Percentiles rank a stretch among this genome's conserved stretches.
phyloP scores from a whole-genome alignment of 2,888 invertebrate species.

The Drosophila multiciliata region DNA sequence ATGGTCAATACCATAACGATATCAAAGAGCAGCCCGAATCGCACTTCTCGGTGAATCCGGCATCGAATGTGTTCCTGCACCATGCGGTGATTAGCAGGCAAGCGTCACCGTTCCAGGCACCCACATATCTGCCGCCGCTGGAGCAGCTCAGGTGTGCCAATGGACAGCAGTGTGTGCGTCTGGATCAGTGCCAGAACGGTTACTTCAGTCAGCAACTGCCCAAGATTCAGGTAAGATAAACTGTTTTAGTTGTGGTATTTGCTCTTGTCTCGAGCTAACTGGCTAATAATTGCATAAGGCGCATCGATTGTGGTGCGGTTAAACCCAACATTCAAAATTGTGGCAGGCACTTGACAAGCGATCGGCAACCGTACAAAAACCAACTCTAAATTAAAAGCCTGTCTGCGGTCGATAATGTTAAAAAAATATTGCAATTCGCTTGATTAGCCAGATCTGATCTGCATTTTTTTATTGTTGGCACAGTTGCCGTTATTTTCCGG shows the following conservation, averaged over 20 bases:
- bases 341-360: slow-evolving; percentile 55
- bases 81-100: slow-evolving; percentile 83
- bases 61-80: slow-evolving; percentile 80
- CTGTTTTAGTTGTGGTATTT: background rate
- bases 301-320: slow-evolving; percentile 62
- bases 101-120: slow-evolving; percentile 81
- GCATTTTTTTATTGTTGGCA: slow-evolving; percentile 56
- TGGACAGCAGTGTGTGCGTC: slow-evolving; percentile 83
- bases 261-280: background rate
- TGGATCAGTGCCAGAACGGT: slow-evolving; percentile 77
- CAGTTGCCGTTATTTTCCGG: slow-evolving; percentile 80
- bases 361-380: slow-evolving; percentile 40
- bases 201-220: slow-evolving; percentile 74
- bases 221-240: slow-evolving; percentile 76
- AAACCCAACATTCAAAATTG: slow-evolving; percentile 55
- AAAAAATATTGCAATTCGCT: slow-evolving; percentile 56
- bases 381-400: slow-evolving; percentile 65
- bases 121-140: slow-evolving; percentile 81
- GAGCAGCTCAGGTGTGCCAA: slow-evolving; percentile 78
- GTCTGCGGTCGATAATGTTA: slow-evolving; percentile 56
- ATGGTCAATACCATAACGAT: slow-evolving; percentile 82
- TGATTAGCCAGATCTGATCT: slow-evolving; percentile 62
- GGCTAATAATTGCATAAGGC: slow-evolving; percentile 68
- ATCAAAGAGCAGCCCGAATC: slow-evolving; percentile 71
- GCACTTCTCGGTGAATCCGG: slow-evolving; percentile 68